phyloP scores from a whole-genome alignment of 2,113 vertebrate species.

The Tragelaphus imberbis region DNA sequence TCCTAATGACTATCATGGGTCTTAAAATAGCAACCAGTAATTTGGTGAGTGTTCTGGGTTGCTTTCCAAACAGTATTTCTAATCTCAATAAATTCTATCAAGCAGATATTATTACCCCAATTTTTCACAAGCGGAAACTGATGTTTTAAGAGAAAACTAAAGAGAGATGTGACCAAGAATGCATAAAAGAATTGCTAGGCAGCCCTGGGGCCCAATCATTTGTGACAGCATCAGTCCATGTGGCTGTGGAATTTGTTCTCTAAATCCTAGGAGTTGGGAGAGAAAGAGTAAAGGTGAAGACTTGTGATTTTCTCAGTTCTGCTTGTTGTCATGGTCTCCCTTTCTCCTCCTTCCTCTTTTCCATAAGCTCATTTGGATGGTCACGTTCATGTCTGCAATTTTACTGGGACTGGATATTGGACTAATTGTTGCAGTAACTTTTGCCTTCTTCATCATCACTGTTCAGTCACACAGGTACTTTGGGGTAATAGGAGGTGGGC shows the following conservation, averaged over 20 bases:
- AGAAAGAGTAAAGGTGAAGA: not conserved
- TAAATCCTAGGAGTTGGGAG: not conserved
- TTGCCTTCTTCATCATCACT: slow-evolving; percentile 69
- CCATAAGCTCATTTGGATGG: slow-evolving; percentile 73
- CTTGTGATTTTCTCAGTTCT: not conserved
- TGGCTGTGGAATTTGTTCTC: not conserved
- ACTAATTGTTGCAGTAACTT: slow-evolving; percentile 52
- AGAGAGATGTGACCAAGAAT: not conserved
- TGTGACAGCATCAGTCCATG: not conserved
- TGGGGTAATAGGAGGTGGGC: not conserved
- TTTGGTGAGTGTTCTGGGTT: not conserved
- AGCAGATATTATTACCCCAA: not conserved
- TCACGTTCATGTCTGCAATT: slow-evolving; percentile 68
- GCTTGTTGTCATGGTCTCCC: not conserved
- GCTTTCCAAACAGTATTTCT: not conserved
- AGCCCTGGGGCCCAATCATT: not conserved
- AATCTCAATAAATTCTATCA: not conserved
- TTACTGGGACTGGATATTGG: slow-evolving; percentile 72
- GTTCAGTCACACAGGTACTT: slow-evolving; percentile 76
- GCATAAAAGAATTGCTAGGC: not conserved
- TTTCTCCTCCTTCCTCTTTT: not conserved
- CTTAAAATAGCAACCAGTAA: not conserved
- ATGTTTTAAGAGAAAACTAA: not conserved
- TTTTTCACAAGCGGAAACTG: not conserved
- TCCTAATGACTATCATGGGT: not conserved